Percentiles rank a stretch among this genome's conserved stretches.
These are phyloP conservation scores for Panthera tigris DNA, from an alignment of 2,113 vertebrate genomes.

Conservation along the genomic window DNA sequence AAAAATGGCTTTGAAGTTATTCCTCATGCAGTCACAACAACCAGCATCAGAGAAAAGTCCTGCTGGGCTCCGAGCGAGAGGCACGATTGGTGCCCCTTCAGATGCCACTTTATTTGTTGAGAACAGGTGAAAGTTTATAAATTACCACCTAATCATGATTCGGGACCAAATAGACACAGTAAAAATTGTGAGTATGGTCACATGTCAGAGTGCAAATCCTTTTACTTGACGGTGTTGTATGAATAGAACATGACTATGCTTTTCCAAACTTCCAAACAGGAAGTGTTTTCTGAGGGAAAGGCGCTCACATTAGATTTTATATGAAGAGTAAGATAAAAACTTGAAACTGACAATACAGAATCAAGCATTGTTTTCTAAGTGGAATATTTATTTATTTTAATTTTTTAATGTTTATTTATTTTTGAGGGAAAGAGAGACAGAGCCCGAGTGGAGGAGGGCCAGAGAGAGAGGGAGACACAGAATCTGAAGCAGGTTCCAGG, in stretches of 20 bases:
- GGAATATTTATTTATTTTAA: not conserved
- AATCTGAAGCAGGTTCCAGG: too few relatives aligned
- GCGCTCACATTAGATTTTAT: not conserved
- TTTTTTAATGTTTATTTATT: too few relatives aligned
- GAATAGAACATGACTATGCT: not conserved
- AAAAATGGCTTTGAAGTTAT: not conserved
- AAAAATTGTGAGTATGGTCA: not conserved
- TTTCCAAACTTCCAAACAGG: not conserved
- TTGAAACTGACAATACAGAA: not conserved
- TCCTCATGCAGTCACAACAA: not conserved
- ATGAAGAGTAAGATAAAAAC: not conserved
- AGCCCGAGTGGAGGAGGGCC: too few relatives aligned
- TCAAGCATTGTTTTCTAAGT: not conserved
- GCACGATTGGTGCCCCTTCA: not conserved
- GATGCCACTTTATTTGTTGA: not conserved
- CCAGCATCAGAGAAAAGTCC: not conserved
- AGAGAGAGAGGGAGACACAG: too few relatives aligned
- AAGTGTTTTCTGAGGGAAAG: not conserved
- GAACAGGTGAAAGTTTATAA: not conserved
- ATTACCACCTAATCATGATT: not conserved
- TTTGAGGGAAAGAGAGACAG: too few relatives aligned
- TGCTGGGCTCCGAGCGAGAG: too few relatives aligned
- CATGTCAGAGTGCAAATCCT: not conserved
- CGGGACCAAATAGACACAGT: not conserved
- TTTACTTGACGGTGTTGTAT: not conserved